Percentiles rank a stretch among this genome's conserved stretches.
These are phyloP conservation scores for Drosophila paracracens DNA, from an alignment of 2,888 invertebrate species.

Conservation along the genomic window DNA sequence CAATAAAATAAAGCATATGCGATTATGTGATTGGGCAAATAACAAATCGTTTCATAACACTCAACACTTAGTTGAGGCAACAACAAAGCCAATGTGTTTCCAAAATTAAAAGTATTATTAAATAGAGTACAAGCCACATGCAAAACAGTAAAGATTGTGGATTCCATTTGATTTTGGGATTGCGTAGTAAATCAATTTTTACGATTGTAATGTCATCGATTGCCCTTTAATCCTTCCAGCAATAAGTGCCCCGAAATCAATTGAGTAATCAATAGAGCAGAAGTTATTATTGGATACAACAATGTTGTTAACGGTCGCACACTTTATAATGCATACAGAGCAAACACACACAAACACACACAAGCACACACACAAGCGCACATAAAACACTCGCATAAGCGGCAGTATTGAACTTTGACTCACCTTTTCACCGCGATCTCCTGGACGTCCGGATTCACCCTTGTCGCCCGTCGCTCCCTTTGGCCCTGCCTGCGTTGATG, in stretches of 20 bases:
- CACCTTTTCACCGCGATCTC: slow-evolving; percentile 91
- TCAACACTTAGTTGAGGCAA: not conserved
- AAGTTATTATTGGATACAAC: slow-evolving; percentile 74
- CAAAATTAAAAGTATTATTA: not conserved
- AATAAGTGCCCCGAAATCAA: slow-evolving; percentile 67
- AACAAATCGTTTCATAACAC: slow-evolving; percentile 1
- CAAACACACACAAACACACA: slow-evolving; percentile 21
- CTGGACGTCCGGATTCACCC: slow-evolving; percentile 88
- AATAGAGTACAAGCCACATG: not conserved
- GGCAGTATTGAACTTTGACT: slow-evolving; percentile 80
- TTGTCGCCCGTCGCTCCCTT: slow-evolving; percentile 90
- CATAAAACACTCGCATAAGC: slow-evolving; percentile 19
- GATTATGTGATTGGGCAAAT: not conserved
- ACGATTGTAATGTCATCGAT: slow-evolving; percentile 5
- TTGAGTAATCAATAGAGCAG: slow-evolving; percentile 82
- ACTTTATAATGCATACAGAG: slow-evolving; percentile 54
- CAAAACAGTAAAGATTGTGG: not conserved
- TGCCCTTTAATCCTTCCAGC: slow-evolving; percentile 31
- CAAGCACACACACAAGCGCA: slow-evolving; percentile 6
- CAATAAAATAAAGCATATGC: slow-evolving; percentile 8
- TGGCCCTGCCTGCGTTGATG: slow-evolving; percentile 89
- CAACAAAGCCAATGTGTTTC: not conserved
- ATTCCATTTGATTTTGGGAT: not conserved
- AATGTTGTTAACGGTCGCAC: slow-evolving; percentile 38
- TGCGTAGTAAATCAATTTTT: not conserved